phyloP scores from a whole-genome alignment of 1,140 invertebrate genomes.

The Temnothorax nylanderi region DNA sequence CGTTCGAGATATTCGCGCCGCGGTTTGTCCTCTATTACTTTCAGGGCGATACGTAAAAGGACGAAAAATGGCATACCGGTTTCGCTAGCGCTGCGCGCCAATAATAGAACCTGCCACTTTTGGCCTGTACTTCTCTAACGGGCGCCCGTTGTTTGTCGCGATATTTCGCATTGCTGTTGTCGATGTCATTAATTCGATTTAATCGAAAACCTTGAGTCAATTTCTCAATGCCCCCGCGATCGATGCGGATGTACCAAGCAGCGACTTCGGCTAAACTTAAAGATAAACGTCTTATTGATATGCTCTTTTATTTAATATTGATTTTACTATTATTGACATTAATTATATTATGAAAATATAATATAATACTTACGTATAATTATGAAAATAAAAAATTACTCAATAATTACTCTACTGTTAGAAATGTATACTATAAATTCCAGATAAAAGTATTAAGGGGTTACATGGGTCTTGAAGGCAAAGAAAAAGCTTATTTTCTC shows the following conservation, averaged over 20 bases:
- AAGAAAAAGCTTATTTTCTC: too few relatives aligned
- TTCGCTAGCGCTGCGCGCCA: conserved; percentile 57
- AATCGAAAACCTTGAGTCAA: conserved; percentile 62
- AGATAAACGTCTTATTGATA: not conserved
- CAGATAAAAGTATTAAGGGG: not conserved
- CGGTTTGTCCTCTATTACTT: conserved; percentile 64
- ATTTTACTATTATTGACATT: not conserved
- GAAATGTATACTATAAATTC: not conserved
- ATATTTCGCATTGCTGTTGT: conserved; percentile 43
- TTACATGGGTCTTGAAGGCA: too few relatives aligned
- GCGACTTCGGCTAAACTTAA: not conserved
- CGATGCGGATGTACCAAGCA: not conserved
- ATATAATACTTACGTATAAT: not conserved
- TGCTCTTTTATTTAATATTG: not conserved
- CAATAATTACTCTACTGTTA: not conserved
- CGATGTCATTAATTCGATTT: conserved; percentile 49
- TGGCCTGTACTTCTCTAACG: conserved; percentile 67
- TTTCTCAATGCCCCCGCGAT: conserved; percentile 26
- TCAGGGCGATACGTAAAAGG: conserved; percentile 68
- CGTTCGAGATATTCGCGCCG: conserved; percentile 63
- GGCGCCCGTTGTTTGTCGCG: conserved; percentile 34
- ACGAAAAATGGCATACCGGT: conserved; percentile 72
- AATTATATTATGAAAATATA: too few relatives aligned
- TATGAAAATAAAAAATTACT: not conserved
- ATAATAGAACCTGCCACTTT: conserved; percentile 77